phyloP scores from a whole-genome alignment of 2,113 vertebrate genomes.

The Chelonoidis abingdonii region DNA sequence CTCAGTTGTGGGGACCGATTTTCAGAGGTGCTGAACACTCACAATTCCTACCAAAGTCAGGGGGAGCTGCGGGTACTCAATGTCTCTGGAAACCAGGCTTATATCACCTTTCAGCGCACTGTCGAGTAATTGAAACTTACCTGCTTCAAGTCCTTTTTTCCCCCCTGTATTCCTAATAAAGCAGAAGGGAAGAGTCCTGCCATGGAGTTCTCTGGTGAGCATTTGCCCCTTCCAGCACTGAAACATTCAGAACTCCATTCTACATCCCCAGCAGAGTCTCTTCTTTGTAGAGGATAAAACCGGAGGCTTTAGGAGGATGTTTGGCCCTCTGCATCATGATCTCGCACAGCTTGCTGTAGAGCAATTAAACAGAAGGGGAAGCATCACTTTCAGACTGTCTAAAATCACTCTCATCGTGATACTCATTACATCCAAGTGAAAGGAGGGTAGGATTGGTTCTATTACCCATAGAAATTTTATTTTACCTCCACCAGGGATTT shows the following conservation, averaged over 20 bases:
- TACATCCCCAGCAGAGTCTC: not conserved
- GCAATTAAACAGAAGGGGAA: not conserved
- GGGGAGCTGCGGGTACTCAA: not conserved
- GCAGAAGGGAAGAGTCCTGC: not conserved
- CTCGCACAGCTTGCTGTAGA: not conserved
- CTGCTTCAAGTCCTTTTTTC: not conserved
- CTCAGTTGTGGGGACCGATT: fast-evolving
- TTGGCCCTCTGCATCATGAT: not conserved
- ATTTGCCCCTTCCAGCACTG: not conserved
- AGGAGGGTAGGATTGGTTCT: not conserved
- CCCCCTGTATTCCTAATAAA: not conserved
- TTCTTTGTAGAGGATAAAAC: fast-evolving
- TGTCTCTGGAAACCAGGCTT: not conserved
- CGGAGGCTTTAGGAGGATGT: no score
- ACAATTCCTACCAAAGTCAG: not conserved
- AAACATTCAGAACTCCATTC: not conserved
- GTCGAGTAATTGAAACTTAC: not conserved
- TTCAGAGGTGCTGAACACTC: not conserved
- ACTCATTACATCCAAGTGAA: not conserved
- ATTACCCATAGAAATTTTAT: not conserved
- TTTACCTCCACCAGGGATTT: not conserved
- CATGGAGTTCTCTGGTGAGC: not conserved
- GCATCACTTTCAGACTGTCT: not conserved
- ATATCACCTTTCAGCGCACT: not conserved
- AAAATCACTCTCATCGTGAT: not conserved